Conservation (phyloP, 2,888 invertebrate genomes). For the Ophion obscuratus region DNA sequence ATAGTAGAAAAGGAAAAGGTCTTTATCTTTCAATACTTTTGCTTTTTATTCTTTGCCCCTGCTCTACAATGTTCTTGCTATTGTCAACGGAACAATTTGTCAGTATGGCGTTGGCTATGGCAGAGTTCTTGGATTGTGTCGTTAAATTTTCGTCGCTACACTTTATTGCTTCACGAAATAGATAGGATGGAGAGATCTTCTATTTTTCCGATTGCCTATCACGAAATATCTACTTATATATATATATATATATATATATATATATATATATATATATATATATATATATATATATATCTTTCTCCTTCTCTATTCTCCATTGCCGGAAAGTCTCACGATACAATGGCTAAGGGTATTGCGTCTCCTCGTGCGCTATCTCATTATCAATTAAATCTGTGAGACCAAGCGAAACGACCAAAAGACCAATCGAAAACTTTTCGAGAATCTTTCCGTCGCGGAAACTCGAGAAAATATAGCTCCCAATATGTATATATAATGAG, state of each 20-base stretch:
- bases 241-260: not conserved
- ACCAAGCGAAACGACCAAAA: conserved; percentile 58
- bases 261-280: not conserved
- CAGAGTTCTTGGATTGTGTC: conserved; percentile 11
- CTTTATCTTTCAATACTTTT: conserved; percentile 22
- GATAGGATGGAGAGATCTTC: conserved; percentile 2
- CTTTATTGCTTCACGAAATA: conserved; percentile 22
- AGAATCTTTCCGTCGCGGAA: conserved; percentile 17
- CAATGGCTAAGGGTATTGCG: not conserved
- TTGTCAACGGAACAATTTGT: conserved; percentile 49
- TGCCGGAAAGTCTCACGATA: not conserved
- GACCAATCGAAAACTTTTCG: conserved; percentile 63
- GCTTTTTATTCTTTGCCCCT: conserved; percentile 14
- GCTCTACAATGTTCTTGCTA: conserved; percentile 29
- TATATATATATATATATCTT: not conserved
- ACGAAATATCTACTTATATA: not conserved
- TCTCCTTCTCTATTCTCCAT: not conserved
- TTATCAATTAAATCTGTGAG: conserved; percentile 65
- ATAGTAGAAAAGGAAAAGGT: conserved; percentile 18
- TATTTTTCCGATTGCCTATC: conserved; percentile 10
- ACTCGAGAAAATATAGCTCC: conserved; percentile 14
- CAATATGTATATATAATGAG: conserved; percentile 20
- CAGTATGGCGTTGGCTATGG: conserved; percentile 23
- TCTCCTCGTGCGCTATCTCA: conserved; percentile 40
- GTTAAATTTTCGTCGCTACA: conserved; percentile 20